phyloP scores from a whole-genome alignment of 2,797 vertebrate genomes.

The Phrynocephalus vlangalii region DNA sequence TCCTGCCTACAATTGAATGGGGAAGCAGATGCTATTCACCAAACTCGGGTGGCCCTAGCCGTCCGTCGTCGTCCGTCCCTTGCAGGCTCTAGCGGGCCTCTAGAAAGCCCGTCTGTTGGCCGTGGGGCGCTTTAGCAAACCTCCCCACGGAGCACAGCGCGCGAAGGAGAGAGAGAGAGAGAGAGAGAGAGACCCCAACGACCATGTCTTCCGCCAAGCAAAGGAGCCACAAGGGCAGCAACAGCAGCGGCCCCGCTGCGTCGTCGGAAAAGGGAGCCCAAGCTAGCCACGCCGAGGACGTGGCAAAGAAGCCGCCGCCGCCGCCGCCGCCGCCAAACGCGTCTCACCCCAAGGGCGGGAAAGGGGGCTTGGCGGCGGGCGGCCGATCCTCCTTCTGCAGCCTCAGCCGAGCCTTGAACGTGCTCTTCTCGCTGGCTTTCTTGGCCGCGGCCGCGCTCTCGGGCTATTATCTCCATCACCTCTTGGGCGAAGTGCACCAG shows the following conservation, averaged over 20 bases:
- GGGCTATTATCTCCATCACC: constrained; percentile 73
- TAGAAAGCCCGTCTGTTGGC: neutral
- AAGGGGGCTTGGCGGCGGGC: constrained; percentile 33
- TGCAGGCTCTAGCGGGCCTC: neutral
- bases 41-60: neutral
- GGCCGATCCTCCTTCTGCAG: constrained; percentile 51
- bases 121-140: neutral
- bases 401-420: constrained; percentile 54
- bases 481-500: constrained; percentile 75
- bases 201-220: constrained; percentile 79
- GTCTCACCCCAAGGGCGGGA: constrained; percentile 38
- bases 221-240: constrained; percentile 72
- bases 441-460: constrained; percentile 63
- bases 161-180: no score
- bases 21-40: constrained; percentile 33
- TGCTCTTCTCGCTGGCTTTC: constrained; percentile 66
- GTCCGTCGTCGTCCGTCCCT: no score
- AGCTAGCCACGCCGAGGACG: constrained; percentile 73
- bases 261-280: constrained; percentile 72
- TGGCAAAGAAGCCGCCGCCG: constrained; percentile 71
- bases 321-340: constrained; percentile 18
- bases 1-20: constrained; percentile 32
- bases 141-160: neutral
- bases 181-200: neutral
- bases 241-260: constrained; percentile 59